These are phyloP conservation scores for Corythornis cristatus DNA, from an alignment of 2,113 vertebrate genomes.

Conservation along the genomic window DNA sequence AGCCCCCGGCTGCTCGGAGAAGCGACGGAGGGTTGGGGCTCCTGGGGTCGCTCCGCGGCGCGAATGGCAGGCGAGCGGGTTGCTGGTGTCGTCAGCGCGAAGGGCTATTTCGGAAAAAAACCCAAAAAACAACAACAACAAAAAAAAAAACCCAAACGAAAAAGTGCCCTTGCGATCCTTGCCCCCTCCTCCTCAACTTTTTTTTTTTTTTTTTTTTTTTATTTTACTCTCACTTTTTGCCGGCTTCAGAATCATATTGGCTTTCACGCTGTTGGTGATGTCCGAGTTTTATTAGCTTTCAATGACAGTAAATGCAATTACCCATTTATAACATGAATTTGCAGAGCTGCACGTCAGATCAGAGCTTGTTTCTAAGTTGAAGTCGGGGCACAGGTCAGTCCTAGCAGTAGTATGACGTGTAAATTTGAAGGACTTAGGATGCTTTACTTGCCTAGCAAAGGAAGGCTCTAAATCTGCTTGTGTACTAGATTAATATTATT, in stretches of 20 bases:
- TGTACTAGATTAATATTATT: not conserved
- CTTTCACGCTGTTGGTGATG: not conserved
- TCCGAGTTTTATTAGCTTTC: not conserved
- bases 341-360: not conserved
- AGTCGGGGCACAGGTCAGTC: not conserved
- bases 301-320: not conserved
- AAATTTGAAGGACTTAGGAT: not conserved
- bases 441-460: not conserved
- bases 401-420: not conserved
- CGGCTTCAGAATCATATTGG: not conserved
- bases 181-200: not conserved
- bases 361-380: not conserved
- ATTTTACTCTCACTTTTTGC: not conserved
- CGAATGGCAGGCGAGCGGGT: not conserved
- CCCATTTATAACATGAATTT: not conserved
- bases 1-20: not conserved
- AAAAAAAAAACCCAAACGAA: not conserved
- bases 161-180: not conserved
- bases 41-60: too few species aligned
- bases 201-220: not conserved
- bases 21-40: not conserved
- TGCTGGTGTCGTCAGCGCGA: not conserved
- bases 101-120: not conserved
- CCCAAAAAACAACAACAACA: too few species aligned
- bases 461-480: not conserved